Conservation (phyloP, 2,113 vertebrate genomes). For the Anthoscopus minutus region DNA sequence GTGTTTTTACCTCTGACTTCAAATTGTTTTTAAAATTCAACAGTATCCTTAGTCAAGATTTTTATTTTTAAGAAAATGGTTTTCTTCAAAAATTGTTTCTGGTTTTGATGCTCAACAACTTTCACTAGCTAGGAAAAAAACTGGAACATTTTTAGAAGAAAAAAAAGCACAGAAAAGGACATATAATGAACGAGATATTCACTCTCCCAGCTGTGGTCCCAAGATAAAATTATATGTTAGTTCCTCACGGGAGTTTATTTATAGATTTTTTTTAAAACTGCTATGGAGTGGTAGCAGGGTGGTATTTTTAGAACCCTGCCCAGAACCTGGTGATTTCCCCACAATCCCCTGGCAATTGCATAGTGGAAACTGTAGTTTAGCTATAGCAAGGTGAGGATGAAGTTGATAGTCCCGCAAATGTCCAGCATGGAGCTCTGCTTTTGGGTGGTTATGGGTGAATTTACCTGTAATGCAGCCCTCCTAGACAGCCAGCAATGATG, state of each 20-base stretch:
- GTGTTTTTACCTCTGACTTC: background rate
- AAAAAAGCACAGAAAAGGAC: background rate
- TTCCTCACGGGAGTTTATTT: background rate
- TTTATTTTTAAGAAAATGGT: background rate
- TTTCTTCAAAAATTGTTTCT: background rate
- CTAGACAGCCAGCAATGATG: background rate
- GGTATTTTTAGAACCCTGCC: background rate
- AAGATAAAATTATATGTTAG: background rate
- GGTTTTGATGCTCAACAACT: background rate
- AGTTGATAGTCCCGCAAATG: background rate
- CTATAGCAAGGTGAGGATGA: background rate
- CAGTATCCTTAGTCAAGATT: background rate
- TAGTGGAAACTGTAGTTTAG: background rate
- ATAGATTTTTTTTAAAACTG: background rate
- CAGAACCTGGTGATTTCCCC: background rate
- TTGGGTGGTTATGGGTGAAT: background rate
- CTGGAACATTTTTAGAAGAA: fast-evolving
- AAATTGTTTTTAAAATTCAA: background rate
- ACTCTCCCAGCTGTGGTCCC: background rate
- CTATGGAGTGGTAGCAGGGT: background rate
- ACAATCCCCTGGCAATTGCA: background rate
- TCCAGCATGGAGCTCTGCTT: background rate
- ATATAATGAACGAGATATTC: background rate
- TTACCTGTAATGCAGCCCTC: background rate
- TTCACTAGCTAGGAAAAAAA: background rate